Conservation (phyloP, 2,113 vertebrate genomes). For the Chaetodon auriga region DNA sequence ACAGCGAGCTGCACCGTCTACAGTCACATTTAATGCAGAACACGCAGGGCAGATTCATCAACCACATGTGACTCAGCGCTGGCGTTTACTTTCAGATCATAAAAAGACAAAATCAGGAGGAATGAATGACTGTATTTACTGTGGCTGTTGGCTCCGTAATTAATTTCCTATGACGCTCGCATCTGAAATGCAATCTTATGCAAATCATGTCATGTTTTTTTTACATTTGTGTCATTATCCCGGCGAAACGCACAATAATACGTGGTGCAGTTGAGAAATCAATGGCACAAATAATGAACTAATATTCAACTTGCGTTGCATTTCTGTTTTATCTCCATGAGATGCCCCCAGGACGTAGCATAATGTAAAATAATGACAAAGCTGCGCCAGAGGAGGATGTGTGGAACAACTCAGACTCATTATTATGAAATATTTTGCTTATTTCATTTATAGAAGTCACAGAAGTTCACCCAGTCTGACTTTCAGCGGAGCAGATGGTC, state of each 20-base stretch:
- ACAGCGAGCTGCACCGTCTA: neutral
- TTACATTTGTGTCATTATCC: conserved; percentile 41
- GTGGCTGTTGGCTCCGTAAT: conserved; percentile 31
- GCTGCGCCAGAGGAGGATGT: conserved; percentile 63
- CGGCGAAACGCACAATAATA: conserved; percentile 42
- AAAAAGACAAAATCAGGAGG: conserved; percentile 27
- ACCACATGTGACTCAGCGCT: neutral
- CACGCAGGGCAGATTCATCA: conserved; percentile 18
- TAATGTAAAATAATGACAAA: conserved; percentile 81
- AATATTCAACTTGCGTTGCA: conserved; percentile 73
- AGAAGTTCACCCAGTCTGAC: conserved; percentile 21
- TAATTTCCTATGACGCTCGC: conserved; percentile 18
- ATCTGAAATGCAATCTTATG: conserved; percentile 55
- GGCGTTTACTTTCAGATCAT: conserved; percentile 33
- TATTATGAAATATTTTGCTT: conserved; percentile 55
- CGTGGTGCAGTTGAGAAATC: conserved; percentile 66
- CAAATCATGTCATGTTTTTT: conserved; percentile 44
- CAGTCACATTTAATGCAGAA: conserved; percentile 22
- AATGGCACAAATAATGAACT: conserved; percentile 81
- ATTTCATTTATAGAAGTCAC: conserved; percentile 41
- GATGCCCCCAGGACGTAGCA: conserved; percentile 68
- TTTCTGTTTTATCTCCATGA: conserved; percentile 79
- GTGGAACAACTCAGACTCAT: conserved; percentile 54
- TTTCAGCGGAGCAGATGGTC: conserved; percentile 27
- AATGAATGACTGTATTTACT: neutral